Base-by-base conservation (phyloP, 2,797 vertebrate genomes). In the Gouania willdenowi region DNA sequence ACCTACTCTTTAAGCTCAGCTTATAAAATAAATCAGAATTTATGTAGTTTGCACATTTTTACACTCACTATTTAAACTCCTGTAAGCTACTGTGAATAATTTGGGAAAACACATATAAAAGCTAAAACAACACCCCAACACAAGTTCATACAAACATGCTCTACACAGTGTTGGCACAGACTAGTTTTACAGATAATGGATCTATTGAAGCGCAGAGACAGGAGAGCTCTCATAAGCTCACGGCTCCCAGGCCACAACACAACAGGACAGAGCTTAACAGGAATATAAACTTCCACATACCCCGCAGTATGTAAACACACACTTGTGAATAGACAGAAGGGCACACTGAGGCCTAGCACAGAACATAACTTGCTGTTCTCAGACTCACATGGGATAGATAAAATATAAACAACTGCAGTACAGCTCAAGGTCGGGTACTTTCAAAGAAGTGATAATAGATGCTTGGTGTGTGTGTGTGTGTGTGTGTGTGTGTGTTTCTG, bases 101-200 rank as follows among this genome's bases (percentile, higher is more conserved):
- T 37, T 43, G 37, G n/a, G n/a, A 26, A 55, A 30, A 11, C 21
- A 36, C 34, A 24, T 16, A 46, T 13, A 40, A 32, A 11, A 24
- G 39, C 23, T 5, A 3, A 43, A 20, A n/a, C n/a, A n/a, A 11
- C 24, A 25, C 22, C 37, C 6, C 24, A n/a, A 31, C 19, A 42
- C 18, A 16, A n/a, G 37, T 11, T 12, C 7, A 21, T 28, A 45
- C 35, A 57, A 32, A 49, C 19, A 35, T 29, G 23, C 21, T 48
- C 13, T 64, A 32, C 0, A 39, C 27, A 31, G 59, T 62, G 60
- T 67, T 70, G 60, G 64, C 72, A 38, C 28, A 43, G 41, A 52
- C n/a, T n/a, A n/a, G 41, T 58, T 64, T 63, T 47, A 61, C 74
- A 69, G 83, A 84, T 80, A 83, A 83, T 83, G 49, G 72, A 74